These are phyloP conservation scores for Tarsius wallacei DNA, from an alignment of 2,797 vertebrate species.

Conservation along the genomic window DNA sequence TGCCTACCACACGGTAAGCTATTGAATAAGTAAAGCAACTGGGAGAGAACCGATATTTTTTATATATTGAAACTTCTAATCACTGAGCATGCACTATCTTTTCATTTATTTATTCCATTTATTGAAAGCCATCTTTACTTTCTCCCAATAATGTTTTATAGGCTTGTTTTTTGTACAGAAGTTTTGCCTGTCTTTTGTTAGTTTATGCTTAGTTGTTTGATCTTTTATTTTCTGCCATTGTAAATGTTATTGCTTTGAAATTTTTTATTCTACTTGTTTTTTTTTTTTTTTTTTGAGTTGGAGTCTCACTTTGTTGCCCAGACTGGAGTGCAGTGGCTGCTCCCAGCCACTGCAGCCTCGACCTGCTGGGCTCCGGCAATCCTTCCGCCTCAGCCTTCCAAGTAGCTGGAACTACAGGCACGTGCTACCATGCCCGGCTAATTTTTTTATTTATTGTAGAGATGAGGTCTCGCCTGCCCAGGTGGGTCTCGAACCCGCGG, in stretches of 20 bases:
- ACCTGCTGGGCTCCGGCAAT: too few relatives aligned
- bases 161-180: background rate
- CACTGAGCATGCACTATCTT: background rate
- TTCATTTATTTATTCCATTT: constrained; percentile 28
- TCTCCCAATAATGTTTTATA: background rate
- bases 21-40: background rate
- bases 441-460: too few relatives aligned
- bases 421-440: too few relatives aligned
- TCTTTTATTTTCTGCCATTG: constrained; percentile 10
- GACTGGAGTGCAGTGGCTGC: too few relatives aligned
- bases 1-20: background rate
- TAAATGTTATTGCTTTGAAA: background rate
- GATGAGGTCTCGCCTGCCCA: too few relatives aligned
- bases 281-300: too few relatives aligned
- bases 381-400: too few relatives aligned
- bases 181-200: background rate
- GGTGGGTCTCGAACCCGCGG: too few relatives aligned
- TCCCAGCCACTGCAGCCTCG: too few relatives aligned
- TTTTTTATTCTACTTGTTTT: constrained; percentile 34
- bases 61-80: background rate
- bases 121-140: constrained; percentile 11
- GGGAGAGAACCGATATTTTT: background rate
- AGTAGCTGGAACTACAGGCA: too few relatives aligned
- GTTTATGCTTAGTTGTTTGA: background rate
- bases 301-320: too few relatives aligned